Evolutionary conservation across 2,888 invertebrate species (phyloP), one percentile per base, ranked within the genome.

Genomic region (Thelaira solivaga): DNA sequence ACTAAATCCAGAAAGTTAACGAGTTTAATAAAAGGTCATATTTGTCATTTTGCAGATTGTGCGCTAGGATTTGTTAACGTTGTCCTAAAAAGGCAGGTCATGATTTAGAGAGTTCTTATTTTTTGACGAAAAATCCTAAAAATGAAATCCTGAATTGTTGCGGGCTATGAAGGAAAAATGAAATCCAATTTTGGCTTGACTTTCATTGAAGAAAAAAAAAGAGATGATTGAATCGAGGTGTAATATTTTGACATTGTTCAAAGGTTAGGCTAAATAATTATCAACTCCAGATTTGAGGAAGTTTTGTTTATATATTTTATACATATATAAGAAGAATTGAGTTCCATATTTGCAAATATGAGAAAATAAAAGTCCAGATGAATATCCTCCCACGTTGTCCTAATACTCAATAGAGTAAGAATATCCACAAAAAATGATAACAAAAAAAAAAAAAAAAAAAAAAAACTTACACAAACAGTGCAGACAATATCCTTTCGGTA

Each of bases 341-440:
- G 53, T 59, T 76, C 76, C 76, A 67, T 61, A 45, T 24, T 47
- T 16, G 55, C 45, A 47, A 53, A 71, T 64, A 71, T 53, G 51
- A 64, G 59, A 59, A 76, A 34, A n/a, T n/a, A n/a, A n/a, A 76
- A 49, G 64, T 76, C 59, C 71, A 71, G 74, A 34, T 75, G 65
- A 72, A 77, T 64, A 68, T 77, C 77, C 80, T 80, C 80, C 80
- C 80, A 64, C 80, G 80, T 16, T 75, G 80, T 80, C 80, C 80
- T 72, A 80, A 76, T 55, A 67, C 59, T 62, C 55, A 76, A 43
- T 26, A 13, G 18, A 59, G 36, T 29, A 47, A 29, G 34, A 80
- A 72, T 41, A 45, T 79, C 69, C 78, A 61, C 26, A 64, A 68
- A 59, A 74, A 41, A 36, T 22, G 26, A 18, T 59, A 64, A 11